Conservation (phyloP, 1,140 invertebrate species). For the Halyomorpha halys region DNA sequence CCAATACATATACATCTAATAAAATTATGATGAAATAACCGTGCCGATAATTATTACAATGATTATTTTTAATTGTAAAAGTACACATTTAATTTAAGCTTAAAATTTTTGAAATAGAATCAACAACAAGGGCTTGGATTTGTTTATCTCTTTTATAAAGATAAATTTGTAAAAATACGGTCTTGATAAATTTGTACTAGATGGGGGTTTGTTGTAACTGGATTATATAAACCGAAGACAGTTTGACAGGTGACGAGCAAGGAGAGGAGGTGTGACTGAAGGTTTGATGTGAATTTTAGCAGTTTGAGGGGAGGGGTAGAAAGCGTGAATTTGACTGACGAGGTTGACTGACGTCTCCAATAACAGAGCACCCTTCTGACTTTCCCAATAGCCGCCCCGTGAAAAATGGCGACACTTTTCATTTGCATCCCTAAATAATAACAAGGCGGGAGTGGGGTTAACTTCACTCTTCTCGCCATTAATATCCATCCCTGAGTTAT, state of each 20-base stretch:
- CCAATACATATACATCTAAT: no score
- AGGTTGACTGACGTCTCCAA: conserved; percentile 15
- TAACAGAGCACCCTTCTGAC: conserved; percentile 1
- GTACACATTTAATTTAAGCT: no score
- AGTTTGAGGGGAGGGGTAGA: neutral
- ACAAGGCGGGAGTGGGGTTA: conserved; percentile 12
- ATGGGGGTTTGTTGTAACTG: no score
- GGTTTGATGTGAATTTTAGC: conserved; percentile 9
- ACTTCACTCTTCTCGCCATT: conserved; percentile 9
- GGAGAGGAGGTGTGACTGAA: neutral
- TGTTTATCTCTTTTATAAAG: no score
- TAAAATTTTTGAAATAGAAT: no score
- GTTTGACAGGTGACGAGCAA: conserved; percentile 2
- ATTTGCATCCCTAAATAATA: conserved; percentile 18
- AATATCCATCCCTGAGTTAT: conserved; percentile 17
- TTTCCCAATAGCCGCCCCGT: neutral
- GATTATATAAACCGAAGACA: no score
- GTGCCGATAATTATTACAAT: no score
- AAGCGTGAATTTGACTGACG: conserved; percentile 12
- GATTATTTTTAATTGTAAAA: no score
- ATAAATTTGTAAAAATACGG: no score
- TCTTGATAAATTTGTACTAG: no score
- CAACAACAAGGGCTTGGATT: no score
- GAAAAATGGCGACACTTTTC: conserved; percentile 19
- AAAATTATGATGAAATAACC: no score